Percentiles rank a stretch among this genome's conserved stretches.
phyloP scores from a whole-genome alignment of 2,888 invertebrate genomes.

The Pseudococcus longispinus region DNA sequence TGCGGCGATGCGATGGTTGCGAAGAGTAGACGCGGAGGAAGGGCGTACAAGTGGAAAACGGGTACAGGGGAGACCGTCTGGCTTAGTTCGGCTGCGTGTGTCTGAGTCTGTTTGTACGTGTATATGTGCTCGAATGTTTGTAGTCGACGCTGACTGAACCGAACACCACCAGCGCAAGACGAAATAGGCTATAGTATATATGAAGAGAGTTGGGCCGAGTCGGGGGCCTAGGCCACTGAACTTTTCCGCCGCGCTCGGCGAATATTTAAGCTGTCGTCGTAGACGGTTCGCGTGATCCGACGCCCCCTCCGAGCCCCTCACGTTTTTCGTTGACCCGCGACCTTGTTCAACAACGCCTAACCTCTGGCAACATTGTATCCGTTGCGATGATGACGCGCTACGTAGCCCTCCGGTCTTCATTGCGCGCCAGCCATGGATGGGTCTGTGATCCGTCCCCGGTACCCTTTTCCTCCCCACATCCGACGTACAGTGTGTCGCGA shows the following conservation, averaged over 20 bases:
- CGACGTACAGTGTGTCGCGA: neutral
- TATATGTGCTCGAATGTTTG: neutral
- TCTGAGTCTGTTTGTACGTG: neutral
- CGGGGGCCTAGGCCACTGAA: constrained; percentile 49
- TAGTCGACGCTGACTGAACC: neutral
- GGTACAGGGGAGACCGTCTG: constrained; percentile 47
- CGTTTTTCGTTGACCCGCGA: constrained; percentile 33
- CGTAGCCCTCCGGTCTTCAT: neutral
- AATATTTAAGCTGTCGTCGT: constrained; percentile 48
- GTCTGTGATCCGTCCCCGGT: neutral
- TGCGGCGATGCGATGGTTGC: constrained; percentile 5
- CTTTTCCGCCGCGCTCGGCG: constrained; percentile 43
- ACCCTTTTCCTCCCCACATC: neutral
- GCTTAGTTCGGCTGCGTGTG: constrained; percentile 39
- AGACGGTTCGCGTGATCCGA: constrained; percentile 41
- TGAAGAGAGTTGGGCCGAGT: constrained; percentile 33
- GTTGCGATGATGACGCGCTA: constrained; percentile 34
- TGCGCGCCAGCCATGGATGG: neutral
- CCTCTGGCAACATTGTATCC: constrained; percentile 53
- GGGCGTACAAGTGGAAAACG: neutral
- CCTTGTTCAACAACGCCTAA: constrained; percentile 53
- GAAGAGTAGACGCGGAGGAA: neutral
- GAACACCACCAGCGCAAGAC: neutral
- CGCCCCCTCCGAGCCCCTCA: neutral
- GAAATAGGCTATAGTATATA: neutral